Percentiles rank a stretch among this genome's conserved stretches.
Conservation (phyloP, 1,140 invertebrate genomes). For the Sinella curviseta region DNA sequence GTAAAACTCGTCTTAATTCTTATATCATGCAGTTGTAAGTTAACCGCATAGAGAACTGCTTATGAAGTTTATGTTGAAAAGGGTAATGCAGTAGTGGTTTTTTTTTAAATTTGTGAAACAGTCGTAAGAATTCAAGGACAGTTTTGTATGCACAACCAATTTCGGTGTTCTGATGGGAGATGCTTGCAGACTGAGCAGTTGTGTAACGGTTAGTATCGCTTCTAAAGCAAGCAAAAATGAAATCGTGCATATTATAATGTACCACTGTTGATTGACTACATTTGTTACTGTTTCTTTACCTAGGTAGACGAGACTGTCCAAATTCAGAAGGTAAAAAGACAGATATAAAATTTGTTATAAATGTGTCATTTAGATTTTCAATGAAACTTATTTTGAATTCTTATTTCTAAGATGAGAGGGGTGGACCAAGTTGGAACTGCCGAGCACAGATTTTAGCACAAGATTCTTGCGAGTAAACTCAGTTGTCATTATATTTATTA, state of each 20-base stretch:
- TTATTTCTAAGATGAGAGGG: not conserved
- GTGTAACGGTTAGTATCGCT: not conserved
- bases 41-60: not conserved
- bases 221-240: no score
- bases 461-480: slow-evolving; percentile 3
- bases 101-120: no score
- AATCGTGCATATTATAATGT: no score
- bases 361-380: not conserved
- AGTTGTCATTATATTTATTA: not conserved
- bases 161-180: not conserved
- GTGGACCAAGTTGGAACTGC: slow-evolving; percentile 1
- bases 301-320: not conserved
- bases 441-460: not conserved
- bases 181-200: not conserved
- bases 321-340: not conserved
- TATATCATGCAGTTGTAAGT: not conserved
- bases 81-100: no score
- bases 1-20: not conserved
- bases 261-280: no score
- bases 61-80: not conserved
- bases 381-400: not conserved
- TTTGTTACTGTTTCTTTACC: not conserved
- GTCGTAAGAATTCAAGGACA: not conserved
- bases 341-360: no score
- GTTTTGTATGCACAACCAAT: slow-evolving; percentile 10